These are phyloP conservation scores for Perdita meconis DNA, from an alignment of 2,888 invertebrate genomes.

Conservation along the genomic window DNA sequence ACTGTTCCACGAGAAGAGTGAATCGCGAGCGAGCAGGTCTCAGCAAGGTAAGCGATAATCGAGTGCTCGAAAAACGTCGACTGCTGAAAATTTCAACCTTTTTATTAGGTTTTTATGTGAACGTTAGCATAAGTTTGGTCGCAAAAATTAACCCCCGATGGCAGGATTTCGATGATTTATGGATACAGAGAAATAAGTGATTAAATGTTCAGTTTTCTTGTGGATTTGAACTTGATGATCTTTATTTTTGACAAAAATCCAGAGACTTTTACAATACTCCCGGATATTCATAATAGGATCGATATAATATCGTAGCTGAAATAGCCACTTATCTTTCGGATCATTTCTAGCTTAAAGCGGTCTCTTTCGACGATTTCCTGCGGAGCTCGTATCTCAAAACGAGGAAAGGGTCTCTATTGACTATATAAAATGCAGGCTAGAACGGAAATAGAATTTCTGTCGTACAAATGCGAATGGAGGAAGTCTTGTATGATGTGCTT, in stretches of 20 bases:
- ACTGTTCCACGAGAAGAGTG: too few relatives aligned
- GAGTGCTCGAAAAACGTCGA: too few relatives aligned
- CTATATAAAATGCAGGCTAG: slow-evolving; percentile 46
- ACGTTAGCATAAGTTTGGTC: too few relatives aligned
- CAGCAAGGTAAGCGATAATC: too few relatives aligned
- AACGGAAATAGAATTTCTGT: slow-evolving; percentile 55
- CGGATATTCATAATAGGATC: slow-evolving; percentile 43
- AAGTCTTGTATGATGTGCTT: slow-evolving; percentile 17
- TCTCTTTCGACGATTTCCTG: slow-evolving; percentile 47
- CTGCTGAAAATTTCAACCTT: too few relatives aligned
- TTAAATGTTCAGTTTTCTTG: too few relatives aligned
- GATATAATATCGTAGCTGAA: slow-evolving; percentile 18
- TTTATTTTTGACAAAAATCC: not conserved
- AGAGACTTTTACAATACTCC: not conserved
- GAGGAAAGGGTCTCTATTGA: slow-evolving; percentile 45
- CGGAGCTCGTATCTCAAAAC: slow-evolving; percentile 44
- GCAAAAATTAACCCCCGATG: too few relatives aligned
- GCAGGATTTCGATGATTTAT: too few relatives aligned
- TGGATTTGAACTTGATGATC: not conserved
- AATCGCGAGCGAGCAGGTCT: too few relatives aligned
- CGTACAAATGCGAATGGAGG: slow-evolving; percentile 36
- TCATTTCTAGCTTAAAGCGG: slow-evolving; percentile 52
- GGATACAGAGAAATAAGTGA: too few relatives aligned
- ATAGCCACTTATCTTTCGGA: slow-evolving; percentile 49
- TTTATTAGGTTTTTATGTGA: too few relatives aligned